These are phyloP conservation scores for Sylvilagus floridanus DNA, from an alignment of 2,797 vertebrate species.

Conservation along the genomic window DNA sequence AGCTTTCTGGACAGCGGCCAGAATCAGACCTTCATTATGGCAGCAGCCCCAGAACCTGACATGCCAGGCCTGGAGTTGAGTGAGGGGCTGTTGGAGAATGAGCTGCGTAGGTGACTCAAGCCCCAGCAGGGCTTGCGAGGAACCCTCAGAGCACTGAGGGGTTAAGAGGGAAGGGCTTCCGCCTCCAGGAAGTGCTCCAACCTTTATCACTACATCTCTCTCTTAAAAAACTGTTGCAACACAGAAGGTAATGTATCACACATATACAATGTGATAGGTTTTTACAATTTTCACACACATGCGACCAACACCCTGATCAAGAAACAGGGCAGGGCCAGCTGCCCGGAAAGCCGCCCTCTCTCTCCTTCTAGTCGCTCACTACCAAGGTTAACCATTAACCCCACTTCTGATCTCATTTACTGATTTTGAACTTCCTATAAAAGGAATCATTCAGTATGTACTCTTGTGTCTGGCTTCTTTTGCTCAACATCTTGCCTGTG, in stretches of 20 bases:
- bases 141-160: neutral
- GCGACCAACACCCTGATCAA: neutral
- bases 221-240: neutral
- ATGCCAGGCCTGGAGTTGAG: no score
- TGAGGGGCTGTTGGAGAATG: neutral
- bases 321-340: neutral
- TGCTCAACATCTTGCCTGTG: neutral
- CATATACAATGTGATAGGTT: neutral
- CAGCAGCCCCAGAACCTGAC: neutral
- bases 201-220: neutral
- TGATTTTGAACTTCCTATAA: neutral
- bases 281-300: neutral
- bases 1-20: neutral
- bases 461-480: neutral
- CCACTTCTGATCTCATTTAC: neutral
- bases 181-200: neutral
- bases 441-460: neutral
- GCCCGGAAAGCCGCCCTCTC: neutral
- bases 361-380: neutral
- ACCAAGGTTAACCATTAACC: neutral
- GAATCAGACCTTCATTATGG: neutral
- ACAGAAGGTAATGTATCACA: neutral
- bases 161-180: neutral
- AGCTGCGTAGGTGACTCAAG: fast-evolving
- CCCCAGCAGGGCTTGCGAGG: neutral